These are phyloP conservation scores for Hafferia zeledoni DNA, from an alignment of 2,797 vertebrate genomes.

Conservation along the genomic window DNA sequence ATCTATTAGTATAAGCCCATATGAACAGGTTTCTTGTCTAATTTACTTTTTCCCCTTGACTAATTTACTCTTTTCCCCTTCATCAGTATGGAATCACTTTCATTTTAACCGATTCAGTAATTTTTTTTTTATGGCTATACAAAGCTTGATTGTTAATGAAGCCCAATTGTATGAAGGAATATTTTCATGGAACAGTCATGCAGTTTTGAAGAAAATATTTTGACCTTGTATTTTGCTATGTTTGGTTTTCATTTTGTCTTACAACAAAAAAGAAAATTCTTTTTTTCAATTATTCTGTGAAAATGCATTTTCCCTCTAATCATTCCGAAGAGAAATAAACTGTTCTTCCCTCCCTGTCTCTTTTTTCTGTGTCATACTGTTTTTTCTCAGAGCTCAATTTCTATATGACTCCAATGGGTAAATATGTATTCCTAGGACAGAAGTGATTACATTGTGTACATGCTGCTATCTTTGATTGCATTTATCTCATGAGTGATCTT, in stretches of 20 bases:
- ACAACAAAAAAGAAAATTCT: rapidly evolving
- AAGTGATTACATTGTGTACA: not conserved
- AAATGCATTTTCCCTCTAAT: not conserved
- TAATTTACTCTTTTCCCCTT: not conserved
- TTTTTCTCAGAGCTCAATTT: not conserved
- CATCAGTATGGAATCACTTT: not conserved
- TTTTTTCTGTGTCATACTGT: not conserved
- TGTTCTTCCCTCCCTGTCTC: rapidly evolving
- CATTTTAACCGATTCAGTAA: not conserved
- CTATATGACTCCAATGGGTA: not conserved
- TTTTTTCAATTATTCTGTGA: not conserved
- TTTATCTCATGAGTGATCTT: not conserved
- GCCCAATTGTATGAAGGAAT: not conserved
- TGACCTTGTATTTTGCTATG: not conserved
- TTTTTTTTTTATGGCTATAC: not conserved
- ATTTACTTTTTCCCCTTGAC: not conserved
- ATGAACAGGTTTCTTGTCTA: not conserved
- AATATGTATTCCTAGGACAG: not conserved
- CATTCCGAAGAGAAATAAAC: not conserved
- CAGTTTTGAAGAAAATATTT: not conserved
- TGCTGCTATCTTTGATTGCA: not conserved
- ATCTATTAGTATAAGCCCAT: not conserved
- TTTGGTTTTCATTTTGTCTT: not conserved
- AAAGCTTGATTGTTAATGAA: not conserved
- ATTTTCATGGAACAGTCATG: not conserved